phyloP scores from a whole-genome alignment of 92 coral and sea anemone species.

The Phenganax marumi region DNA sequence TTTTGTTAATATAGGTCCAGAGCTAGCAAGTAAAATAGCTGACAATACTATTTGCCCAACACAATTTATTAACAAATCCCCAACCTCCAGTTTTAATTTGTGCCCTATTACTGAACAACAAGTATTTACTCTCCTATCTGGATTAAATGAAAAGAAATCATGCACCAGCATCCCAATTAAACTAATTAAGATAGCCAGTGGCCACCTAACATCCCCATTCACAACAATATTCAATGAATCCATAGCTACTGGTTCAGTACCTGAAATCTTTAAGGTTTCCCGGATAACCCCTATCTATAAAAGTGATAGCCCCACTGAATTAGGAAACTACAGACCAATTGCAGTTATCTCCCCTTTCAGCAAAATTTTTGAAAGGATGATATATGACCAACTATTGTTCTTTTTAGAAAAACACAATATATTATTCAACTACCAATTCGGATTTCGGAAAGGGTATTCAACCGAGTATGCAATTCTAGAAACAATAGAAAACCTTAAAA shows the following conservation, averaged over 20 bases:
- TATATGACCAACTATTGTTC: conserved; percentile 40
- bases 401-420: conserved; percentile 45
- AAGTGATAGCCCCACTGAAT: conserved; percentile 49
- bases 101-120: conserved; percentile 20
- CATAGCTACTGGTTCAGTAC: conserved; percentile 55
- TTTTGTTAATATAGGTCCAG: conserved; percentile 52
- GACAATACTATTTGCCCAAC: conserved; percentile 29
- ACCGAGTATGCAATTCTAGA: conserved; percentile 57
- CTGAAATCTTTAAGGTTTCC: conserved; percentile 54
- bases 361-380: conserved; percentile 53
- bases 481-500: conserved; percentile 35
- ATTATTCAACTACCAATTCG: conserved; percentile 55
- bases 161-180: conserved; percentile 35
- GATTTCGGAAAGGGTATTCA: conserved; percentile 50
- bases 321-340: conserved; percentile 59
- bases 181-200: conserved; percentile 21
- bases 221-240: conserved; percentile 56
- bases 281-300: conserved; percentile 57
- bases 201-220: conserved; percentile 43
- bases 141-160: conserved; percentile 27
- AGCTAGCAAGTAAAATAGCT: conserved; percentile 33
- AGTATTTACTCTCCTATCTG: no score
- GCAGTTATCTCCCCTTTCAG: conserved; percentile 46
- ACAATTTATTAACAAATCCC: conserved; percentile 29
- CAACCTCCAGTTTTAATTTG: conserved; percentile 38